Percentiles rank a stretch among this genome's conserved stretches.
These are phyloP conservation scores for Sanderia malayensis DNA, from an alignment of 30 jellyfish, hydroid and myxozoan genomes.

Conservation along the genomic window DNA sequence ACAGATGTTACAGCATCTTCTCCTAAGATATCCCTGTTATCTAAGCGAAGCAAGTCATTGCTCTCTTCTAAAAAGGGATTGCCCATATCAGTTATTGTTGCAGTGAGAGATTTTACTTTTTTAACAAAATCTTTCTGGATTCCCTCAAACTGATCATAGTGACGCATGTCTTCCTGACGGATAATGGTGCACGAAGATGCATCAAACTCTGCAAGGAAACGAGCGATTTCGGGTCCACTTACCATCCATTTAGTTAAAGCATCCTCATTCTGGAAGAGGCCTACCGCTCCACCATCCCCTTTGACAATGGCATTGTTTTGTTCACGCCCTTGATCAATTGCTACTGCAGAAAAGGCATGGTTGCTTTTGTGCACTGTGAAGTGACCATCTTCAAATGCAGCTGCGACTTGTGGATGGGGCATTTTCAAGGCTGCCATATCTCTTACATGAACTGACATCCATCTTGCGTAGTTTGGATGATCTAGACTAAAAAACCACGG, in stretches of 20 bases:
- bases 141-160: slow-evolving; percentile 1
- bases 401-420: slow-evolving; percentile 4
- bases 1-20: not conserved
- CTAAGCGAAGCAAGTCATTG: slow-evolving; percentile 4
- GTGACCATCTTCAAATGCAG: slow-evolving; percentile 3
- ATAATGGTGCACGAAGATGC: not conserved
- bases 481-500: slow-evolving; percentile 30
- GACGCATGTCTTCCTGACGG: slow-evolving; percentile 5
- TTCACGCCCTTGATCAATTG: slow-evolving; percentile 43
- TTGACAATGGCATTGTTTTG: slow-evolving; percentile 39
- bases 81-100: slow-evolving; percentile 23
- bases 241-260: slow-evolving; percentile 54
- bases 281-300: slow-evolving; percentile 38
- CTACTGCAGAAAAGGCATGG: slow-evolving; percentile 22
- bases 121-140: slow-evolving; percentile 5
- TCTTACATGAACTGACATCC: slow-evolving; percentile 24
- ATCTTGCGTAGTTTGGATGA: slow-evolving; percentile 31
- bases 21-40: slow-evolving; percentile 8
- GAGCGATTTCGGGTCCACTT: slow-evolving; percentile 42
- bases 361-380: slow-evolving; percentile 21
- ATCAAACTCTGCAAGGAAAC: slow-evolving; percentile 34
- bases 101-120: slow-evolving; percentile 9
- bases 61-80: slow-evolving; percentile 40
- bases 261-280: slow-evolving; percentile 22
- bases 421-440: slow-evolving; percentile 17